Conservation (phyloP, 2,888 invertebrate genomes). For the Aspidiotus destructor region DNA sequence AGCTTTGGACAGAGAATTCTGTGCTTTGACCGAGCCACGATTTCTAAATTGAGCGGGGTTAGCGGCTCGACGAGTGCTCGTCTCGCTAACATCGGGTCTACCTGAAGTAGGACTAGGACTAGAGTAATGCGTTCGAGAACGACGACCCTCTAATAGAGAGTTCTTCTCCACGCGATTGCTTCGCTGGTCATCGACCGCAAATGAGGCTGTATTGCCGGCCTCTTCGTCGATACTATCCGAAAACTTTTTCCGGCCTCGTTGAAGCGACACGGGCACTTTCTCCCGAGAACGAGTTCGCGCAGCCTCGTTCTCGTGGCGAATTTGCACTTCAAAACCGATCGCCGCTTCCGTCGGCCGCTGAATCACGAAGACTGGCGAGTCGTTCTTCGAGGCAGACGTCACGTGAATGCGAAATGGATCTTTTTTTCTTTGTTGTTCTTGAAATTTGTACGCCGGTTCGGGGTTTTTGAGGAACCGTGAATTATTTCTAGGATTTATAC, state of each 20-base stretch:
- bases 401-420: background rate
- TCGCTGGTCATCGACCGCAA: background rate
- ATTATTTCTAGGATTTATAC: conserved; percentile 17
- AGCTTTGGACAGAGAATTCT: conserved; percentile 11
- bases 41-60: background rate
- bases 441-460: conserved; percentile 5
- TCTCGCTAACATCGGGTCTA: background rate
- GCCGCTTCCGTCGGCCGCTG: background rate
- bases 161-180: background rate
- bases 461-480: conserved; percentile 22
- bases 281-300: background rate
- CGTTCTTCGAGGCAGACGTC: background rate
- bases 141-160: conserved; percentile 1
- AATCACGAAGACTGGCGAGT: conserved; percentile 1
- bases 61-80: background rate
- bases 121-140: conserved; percentile 11
- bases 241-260: conserved; percentile 21
- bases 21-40: conserved; percentile 17
- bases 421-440: background rate
- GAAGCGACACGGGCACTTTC: background rate
- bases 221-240: background rate
- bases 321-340: background rate
- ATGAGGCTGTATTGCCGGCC: background rate
- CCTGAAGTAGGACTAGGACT: background rate
- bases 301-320: background rate